Evolutionary conservation across 92 coral and sea anemone species (phyloP).

Genomic region (Epizoanthus ramosus): DNA sequence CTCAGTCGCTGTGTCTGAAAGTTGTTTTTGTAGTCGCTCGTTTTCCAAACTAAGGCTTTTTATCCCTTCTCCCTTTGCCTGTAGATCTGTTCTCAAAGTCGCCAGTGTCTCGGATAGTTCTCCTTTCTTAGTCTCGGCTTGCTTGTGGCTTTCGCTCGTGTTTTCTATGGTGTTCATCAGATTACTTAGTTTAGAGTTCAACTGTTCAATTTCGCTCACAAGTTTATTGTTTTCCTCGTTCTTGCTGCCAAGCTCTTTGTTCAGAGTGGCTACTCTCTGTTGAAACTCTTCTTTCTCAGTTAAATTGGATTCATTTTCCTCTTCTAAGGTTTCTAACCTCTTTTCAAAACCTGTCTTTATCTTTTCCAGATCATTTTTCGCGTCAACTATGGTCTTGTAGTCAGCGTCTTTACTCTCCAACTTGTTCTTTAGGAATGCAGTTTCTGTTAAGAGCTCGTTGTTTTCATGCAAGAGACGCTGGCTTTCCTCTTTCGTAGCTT

Average conservation of each 20-base stretch:
- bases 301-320: conserved; percentile 16
- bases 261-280: conserved; percentile 10
- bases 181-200: conserved; percentile 18
- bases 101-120: conserved; percentile 8
- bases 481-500: neutral
- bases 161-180: conserved; percentile 19
- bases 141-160: conserved; percentile 49
- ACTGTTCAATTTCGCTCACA: conserved; percentile 31
- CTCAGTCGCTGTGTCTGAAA: conserved; percentile 8
- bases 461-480: conserved; percentile 8
- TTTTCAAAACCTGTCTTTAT: conserved; percentile 51
- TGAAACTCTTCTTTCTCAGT: conserved; percentile 13
- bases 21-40: conserved; percentile 9
- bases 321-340: conserved; percentile 50
- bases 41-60: conserved; percentile 5
- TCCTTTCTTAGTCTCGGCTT: conserved; percentile 15
- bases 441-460: conserved; percentile 1
- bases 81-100: conserved; percentile 1
- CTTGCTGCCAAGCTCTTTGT: conserved; percentile 32
- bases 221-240: conserved; percentile 21
- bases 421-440: neutral
- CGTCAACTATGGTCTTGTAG: conserved; percentile 11
- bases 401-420: conserved; percentile 14
- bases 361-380: conserved; percentile 54
- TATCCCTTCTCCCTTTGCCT: conserved; percentile 3